Percentiles rank a stretch among this genome's conserved stretches.
Evolutionary conservation across 2,113 vertebrate genomes (phyloP).

Genomic region (Hemibagrus wyckioides): DNA sequence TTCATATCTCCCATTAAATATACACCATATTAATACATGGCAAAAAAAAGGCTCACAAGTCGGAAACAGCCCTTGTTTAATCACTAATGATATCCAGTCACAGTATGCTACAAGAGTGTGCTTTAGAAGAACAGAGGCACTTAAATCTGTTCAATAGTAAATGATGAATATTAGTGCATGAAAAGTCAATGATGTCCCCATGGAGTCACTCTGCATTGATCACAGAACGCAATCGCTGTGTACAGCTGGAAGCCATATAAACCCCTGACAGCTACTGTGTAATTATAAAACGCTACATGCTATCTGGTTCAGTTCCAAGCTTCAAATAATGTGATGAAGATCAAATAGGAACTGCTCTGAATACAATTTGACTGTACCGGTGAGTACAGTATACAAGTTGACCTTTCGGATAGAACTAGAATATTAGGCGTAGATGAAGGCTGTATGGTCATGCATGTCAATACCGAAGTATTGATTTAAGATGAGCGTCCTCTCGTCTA

Average conservation of each 20-base stretch:
- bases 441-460: background rate
- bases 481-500: background rate
- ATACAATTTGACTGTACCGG: background rate
- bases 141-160: slow-evolving; percentile 12
- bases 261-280: background rate
- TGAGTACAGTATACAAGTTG: background rate
- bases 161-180: slow-evolving; percentile 12
- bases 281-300: background rate
- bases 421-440: background rate
- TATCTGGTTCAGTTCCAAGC: background rate
- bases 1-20: background rate
- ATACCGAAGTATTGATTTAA: background rate
- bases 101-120: background rate
- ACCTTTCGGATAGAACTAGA: background rate
- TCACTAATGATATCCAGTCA: background rate
- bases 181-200: slow-evolving; percentile 3
- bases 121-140: slow-evolving; percentile 4
- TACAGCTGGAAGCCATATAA: slow-evolving; percentile 18
- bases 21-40: background rate
- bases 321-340: background rate
- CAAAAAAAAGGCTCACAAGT: background rate
- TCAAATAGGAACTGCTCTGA: background rate
- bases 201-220: slow-evolving; percentile 9
- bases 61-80: background rate
- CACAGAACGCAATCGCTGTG: slow-evolving; percentile 14